Evolutionary conservation across 2,113 vertebrate genomes (phyloP).

Genomic region (Platysternon megacephalum): DNA sequence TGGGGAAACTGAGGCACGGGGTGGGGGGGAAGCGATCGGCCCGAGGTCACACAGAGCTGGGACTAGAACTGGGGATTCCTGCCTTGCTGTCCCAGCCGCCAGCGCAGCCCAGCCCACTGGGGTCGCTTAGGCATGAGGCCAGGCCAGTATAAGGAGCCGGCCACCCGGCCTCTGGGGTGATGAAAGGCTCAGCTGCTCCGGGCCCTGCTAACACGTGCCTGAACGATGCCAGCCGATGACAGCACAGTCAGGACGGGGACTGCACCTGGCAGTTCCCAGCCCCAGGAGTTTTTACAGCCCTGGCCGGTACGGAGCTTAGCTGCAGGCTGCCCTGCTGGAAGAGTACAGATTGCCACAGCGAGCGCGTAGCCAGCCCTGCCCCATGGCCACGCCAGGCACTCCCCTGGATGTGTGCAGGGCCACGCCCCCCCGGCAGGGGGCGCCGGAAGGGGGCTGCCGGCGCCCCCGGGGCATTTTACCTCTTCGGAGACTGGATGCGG

Average conservation of each 20-base stretch:
- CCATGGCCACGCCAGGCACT: too few relatives aligned
- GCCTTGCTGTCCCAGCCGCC: too few relatives aligned
- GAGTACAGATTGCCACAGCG: not conserved
- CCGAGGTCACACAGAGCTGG: not conserved
- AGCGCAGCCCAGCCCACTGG: too few relatives aligned
- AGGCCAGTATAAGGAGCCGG: not conserved
- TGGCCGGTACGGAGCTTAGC: not conserved
- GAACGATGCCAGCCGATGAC: too few relatives aligned
- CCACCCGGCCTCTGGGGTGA: too few relatives aligned
- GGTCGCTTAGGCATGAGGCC: not conserved
- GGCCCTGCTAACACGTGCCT: too few relatives aligned
- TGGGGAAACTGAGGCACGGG: not conserved
- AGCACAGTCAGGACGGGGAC: too few relatives aligned
- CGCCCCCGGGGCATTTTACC: slow-evolving; percentile 73
- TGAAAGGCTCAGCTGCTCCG: not conserved
- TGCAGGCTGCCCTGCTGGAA: not conserved
- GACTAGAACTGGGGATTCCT: not conserved
- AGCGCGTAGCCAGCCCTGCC: not conserved
- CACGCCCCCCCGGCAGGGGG: too few relatives aligned
- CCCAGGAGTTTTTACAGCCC: not conserved
- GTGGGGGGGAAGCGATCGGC: not conserved
- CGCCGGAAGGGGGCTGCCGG: too few relatives aligned
- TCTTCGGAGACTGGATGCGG: slow-evolving; percentile 92
- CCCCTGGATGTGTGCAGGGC: not conserved
- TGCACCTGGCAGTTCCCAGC: too few relatives aligned